These are phyloP conservation scores for Zygothrica quintamaculata DNA, from an alignment of 2,888 invertebrate genomes.

Conservation along the genomic window DNA sequence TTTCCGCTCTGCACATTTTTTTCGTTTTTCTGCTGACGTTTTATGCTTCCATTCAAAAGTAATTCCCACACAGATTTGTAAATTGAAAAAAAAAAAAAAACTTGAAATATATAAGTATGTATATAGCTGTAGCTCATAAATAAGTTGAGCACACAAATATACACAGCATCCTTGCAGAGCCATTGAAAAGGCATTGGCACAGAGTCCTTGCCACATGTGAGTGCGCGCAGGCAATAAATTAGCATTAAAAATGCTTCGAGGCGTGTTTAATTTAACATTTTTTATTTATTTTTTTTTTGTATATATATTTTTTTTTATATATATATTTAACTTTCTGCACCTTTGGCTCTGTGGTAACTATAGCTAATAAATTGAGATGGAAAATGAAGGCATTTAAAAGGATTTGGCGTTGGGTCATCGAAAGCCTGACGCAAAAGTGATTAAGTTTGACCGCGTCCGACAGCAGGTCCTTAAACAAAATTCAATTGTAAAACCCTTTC, in stretches of 20 bases:
- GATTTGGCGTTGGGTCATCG: constrained; percentile 28
- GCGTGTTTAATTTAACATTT: constrained; percentile 49
- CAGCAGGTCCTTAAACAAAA: constrained; percentile 47
- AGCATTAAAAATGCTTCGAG: constrained; percentile 74
- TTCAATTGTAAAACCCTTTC: constrained; percentile 39
- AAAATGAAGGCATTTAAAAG: constrained; percentile 63
- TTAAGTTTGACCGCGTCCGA: constrained; percentile 74
- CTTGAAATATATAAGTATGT: constrained; percentile 33
- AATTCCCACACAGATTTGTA: constrained; percentile 66
- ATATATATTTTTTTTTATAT: constrained; percentile 14
- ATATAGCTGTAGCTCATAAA: constrained; percentile 67
- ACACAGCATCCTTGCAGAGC: too few relatives aligned
- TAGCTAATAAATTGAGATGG: constrained; percentile 80
- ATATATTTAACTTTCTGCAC: constrained; percentile 32
- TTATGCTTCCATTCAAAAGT: constrained; percentile 9
- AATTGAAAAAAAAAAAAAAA: constrained; percentile 45
- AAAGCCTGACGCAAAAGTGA: constrained; percentile 79
- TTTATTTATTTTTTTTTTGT: constrained; percentile 19
- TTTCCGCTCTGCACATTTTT: too few relatives aligned
- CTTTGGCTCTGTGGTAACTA: constrained; percentile 62
- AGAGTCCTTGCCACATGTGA: constrained; percentile 45
- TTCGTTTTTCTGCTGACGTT: constrained; percentile 66
- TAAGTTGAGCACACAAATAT: constrained; percentile 52
- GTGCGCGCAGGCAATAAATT: constrained; percentile 66
- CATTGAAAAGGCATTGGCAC: not conserved